A percentile compares a stretch with the other conserved stretches of the same genome.
Evolutionary conservation across 2,797 vertebrate species (phyloP).

Genomic region (Alosa sapidissima): DNA sequence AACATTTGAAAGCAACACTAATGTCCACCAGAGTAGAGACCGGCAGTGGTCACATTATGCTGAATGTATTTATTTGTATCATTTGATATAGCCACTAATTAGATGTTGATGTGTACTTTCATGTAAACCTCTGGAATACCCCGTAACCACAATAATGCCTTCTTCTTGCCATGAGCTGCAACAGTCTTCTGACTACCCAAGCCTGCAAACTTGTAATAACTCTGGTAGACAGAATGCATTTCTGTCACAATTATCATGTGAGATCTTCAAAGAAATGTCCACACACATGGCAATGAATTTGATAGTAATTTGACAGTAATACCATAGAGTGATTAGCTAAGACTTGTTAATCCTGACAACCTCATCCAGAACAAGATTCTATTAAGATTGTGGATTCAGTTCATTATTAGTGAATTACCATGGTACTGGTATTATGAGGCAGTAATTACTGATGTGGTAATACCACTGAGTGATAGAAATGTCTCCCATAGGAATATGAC

Average conservation of each 20-base stretch:
- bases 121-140: not conserved
- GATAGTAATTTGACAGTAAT: not conserved
- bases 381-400: slow-evolving; percentile 21
- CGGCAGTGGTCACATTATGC: not conserved
- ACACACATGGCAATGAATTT: not conserved
- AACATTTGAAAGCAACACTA: too few species aligned
- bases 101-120: not conserved
- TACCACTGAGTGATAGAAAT: not conserved
- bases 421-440: not conserved
- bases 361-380: slow-evolving; percentile 1
- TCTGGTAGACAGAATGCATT: not conserved
- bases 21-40: too few species aligned
- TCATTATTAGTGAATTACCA: slow-evolving; percentile 2
- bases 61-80: not conserved
- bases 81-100: not conserved
- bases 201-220: not conserved
- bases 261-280: not conserved
- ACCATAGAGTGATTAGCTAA: slow-evolving; percentile 3
- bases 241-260: not conserved
- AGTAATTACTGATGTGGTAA: not conserved
- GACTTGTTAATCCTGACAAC: slow-evolving; percentile 12
- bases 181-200: not conserved
- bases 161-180: not conserved
- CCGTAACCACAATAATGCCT: not conserved
- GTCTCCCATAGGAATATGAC: not conserved